Evolutionary conservation across 2,888 invertebrate genomes (phyloP).

Genomic region (Aphidoletes aphidimyza): DNA sequence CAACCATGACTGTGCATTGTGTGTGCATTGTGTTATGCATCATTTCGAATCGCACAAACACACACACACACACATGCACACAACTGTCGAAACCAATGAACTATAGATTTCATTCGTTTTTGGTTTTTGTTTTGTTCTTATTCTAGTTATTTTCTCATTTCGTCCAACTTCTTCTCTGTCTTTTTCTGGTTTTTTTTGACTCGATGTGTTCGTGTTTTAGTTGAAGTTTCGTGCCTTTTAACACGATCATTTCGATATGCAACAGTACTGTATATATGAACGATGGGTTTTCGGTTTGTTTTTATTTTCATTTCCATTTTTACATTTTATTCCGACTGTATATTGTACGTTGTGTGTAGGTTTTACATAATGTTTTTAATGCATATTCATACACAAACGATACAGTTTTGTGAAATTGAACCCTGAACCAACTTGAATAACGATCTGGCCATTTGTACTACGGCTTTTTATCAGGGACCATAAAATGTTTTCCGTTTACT

Average conservation of each 20-base stretch:
- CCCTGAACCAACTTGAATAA: constrained; percentile 14
- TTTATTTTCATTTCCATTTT: neutral
- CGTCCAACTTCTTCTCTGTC: neutral
- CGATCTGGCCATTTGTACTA: neutral
- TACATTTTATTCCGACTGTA: constrained; percentile 2
- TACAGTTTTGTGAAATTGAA: constrained; percentile 12
- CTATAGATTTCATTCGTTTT: neutral
- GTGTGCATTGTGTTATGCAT: no score
- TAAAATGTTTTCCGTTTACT: neutral
- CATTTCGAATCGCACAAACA: no score
- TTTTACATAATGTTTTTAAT: constrained; percentile 27
- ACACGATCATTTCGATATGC: neutral
- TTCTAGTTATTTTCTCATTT: neutral
- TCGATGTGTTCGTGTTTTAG: neutral
- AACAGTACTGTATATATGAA: neutral
- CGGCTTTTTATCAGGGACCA: neutral
- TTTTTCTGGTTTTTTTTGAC: neutral
- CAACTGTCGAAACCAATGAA: constrained; percentile 46
- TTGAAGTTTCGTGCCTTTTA: neutral
- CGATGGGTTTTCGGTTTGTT: neutral
- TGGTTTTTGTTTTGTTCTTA: neutral
- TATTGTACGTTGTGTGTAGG: constrained; percentile 10
- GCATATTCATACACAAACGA: neutral
- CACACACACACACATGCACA: constrained; percentile 8
- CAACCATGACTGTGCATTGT: neutral